Conservation (phyloP, 2,797 vertebrate genomes). For the Tragopan temminckii region DNA sequence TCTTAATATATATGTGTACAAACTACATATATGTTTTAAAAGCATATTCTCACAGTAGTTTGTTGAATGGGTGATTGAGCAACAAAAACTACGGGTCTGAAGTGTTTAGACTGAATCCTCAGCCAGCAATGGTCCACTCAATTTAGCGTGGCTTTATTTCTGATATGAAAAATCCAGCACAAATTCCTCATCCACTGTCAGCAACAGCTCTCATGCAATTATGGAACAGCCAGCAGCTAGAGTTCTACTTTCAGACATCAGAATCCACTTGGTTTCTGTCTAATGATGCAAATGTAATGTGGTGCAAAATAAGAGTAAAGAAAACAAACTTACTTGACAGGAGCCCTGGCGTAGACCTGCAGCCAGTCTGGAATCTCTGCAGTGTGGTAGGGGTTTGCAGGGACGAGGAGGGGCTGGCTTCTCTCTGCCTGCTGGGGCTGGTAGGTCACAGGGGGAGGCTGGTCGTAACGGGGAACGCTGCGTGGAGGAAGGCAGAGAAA, state of each 20-base stretch:
- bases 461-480: slow-evolving; percentile 97
- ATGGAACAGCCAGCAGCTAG: fast-evolving
- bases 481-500: neutral
- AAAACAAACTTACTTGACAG: slow-evolving; percentile 90
- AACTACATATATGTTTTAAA: neutral
- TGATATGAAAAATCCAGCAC: neutral
- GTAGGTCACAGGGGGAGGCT: slow-evolving; percentile 93
- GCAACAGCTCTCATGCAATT: fast-evolving
- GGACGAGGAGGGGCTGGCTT: slow-evolving; percentile 93
- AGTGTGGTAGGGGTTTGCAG: slow-evolving; percentile 97
- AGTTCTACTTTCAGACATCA: fast-evolving
- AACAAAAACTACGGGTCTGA: neutral
- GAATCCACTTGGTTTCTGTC: fast-evolving
- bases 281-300: fast-evolving
- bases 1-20: neutral
- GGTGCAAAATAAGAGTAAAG: neutral
- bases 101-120: neutral
- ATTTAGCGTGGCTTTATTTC: neutral
- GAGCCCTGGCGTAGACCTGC: slow-evolving; percentile 97
- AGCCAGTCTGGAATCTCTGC: slow-evolving; percentile 99
- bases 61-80: neutral
- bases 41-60: neutral
- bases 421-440: slow-evolving; percentile 91
- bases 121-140: neutral
- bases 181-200: fast-evolving